A percentile compares a stretch with the other conserved stretches of the same genome.
These are phyloP conservation scores for Aspidiotus rigidus DNA, from an alignment of 2,888 invertebrate species.

Conservation along the genomic window DNA sequence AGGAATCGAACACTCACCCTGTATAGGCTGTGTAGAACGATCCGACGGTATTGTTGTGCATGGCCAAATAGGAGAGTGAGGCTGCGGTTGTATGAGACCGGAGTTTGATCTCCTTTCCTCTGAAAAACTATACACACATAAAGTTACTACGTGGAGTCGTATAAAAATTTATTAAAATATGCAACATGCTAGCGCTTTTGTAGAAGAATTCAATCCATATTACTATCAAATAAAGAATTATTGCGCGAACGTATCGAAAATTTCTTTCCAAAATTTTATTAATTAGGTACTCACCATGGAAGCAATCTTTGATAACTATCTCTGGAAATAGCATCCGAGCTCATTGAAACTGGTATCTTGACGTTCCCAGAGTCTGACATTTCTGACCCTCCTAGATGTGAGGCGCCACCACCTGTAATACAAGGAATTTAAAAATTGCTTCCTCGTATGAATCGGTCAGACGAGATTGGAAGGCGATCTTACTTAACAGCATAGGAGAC, in stretches of 20 bases:
- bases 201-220: too few relatives aligned
- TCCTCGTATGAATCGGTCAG: not conserved
- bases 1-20: slow-evolving; percentile 8
- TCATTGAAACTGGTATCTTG: slow-evolving; percentile 13
- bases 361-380: slow-evolving; percentile 14
- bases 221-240: too few relatives aligned
- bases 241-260: too few relatives aligned
- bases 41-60: slow-evolving; percentile 24
- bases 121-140: slow-evolving; percentile 23
- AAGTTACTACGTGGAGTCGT: too few relatives aligned
- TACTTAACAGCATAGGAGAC: slow-evolving; percentile 53
- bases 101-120: slow-evolving; percentile 34
- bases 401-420: slow-evolving; percentile 12
- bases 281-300: slow-evolving; percentile 11
- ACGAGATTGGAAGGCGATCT: slow-evolving; percentile 19
- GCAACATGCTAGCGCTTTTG: too few relatives aligned
- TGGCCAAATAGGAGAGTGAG: slow-evolving; percentile 28
- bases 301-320: slow-evolving; percentile 31
- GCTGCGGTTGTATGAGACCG: slow-evolving; percentile 21
- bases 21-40: slow-evolving; percentile 16
- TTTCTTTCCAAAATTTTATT: not conserved
- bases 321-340: slow-evolving; percentile 23
- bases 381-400: slow-evolving; percentile 21
- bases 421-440: not conserved
- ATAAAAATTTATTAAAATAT: too few relatives aligned